phyloP scores from a whole-genome alignment of 2,797 vertebrate species.

The Sciurus carolinensis region DNA sequence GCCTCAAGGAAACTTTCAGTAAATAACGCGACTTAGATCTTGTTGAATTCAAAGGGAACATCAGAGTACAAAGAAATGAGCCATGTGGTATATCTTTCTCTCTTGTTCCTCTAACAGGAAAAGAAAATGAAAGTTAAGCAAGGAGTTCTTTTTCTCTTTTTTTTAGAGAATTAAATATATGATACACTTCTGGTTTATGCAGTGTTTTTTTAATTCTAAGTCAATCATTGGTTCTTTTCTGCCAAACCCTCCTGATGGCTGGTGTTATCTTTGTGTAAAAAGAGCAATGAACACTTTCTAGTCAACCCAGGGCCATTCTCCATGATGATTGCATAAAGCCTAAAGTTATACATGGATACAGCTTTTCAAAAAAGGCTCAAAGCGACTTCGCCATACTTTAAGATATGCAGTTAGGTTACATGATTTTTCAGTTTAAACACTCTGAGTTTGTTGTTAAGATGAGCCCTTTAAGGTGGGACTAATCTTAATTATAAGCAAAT shows the following conservation, averaged over 20 bases:
- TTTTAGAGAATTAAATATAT: conserved; percentile 21
- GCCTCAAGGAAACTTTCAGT: conserved; percentile 78
- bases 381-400: not conserved
- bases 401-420: not conserved
- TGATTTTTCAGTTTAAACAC: not conserved
- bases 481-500: conserved; percentile 14
- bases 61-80: not conserved
- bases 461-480: not conserved
- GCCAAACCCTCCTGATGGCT: not conserved
- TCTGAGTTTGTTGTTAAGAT: not conserved
- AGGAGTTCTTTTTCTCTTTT: not conserved
- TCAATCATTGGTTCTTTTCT: conserved; percentile 6
- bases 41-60: conserved; percentile 46
- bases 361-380: not conserved
- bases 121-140: conserved; percentile 18
- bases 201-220: not conserved
- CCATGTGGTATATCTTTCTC: not conserved
- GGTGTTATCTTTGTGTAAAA: not conserved
- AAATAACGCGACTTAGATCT: conserved; percentile 36
- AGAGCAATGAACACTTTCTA: not conserved
- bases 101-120: not conserved
- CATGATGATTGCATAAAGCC: not conserved
- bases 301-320: not conserved
- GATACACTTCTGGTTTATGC: not conserved
- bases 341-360: not conserved